Conservation (phyloP, 23 tunicate genomes). For the Botrylloides violaceus region DNA sequence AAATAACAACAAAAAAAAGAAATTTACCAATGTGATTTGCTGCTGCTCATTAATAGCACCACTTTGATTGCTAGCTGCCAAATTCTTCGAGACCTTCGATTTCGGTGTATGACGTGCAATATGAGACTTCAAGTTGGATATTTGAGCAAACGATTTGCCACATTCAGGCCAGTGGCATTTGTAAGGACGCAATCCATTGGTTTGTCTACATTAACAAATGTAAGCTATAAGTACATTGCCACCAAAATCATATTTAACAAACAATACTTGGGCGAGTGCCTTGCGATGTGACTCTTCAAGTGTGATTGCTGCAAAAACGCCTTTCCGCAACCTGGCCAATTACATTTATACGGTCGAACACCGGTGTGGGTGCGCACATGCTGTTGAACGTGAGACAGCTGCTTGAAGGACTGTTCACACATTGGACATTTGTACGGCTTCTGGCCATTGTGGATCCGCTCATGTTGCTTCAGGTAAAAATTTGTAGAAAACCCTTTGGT, state of each 20-base stretch:
- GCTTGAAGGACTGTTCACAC: slow-evolving; percentile 90
- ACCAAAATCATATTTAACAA: neutral
- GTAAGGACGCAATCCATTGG: slow-evolving; percentile 65
- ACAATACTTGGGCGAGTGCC: slow-evolving; percentile 81
- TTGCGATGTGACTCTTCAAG: slow-evolving; percentile 87
- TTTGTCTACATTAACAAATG: slow-evolving; percentile 8
- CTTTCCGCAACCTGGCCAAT: slow-evolving; percentile 96
- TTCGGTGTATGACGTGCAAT: slow-evolving; percentile 86
- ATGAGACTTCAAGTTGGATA: slow-evolving; percentile 81
- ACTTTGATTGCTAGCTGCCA: too few species aligned
- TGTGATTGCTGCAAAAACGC: slow-evolving; percentile 96
- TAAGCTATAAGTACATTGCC: neutral
- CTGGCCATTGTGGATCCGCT: slow-evolving; percentile 90
- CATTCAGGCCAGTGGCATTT: slow-evolving; percentile 97
- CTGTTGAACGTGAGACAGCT: slow-evolving; percentile 91
- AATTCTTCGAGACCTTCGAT: slow-evolving; percentile 19
- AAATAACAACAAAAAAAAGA: too few species aligned
- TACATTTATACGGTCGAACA: slow-evolving; percentile 92
- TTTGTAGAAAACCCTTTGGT: slow-evolving; percentile 89
- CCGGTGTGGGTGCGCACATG: slow-evolving; percentile 98
- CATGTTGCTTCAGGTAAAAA: slow-evolving; percentile 92
- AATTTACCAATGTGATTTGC: neutral
- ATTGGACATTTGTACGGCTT: slow-evolving; percentile 95
- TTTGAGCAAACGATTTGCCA: slow-evolving; percentile 81
- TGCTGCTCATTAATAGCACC: too few species aligned